Percentiles rank a stretch among this genome's conserved stretches.
Conservation (phyloP, 2,797 vertebrate species). For the Catamblyrhynchus diadema region DNA sequence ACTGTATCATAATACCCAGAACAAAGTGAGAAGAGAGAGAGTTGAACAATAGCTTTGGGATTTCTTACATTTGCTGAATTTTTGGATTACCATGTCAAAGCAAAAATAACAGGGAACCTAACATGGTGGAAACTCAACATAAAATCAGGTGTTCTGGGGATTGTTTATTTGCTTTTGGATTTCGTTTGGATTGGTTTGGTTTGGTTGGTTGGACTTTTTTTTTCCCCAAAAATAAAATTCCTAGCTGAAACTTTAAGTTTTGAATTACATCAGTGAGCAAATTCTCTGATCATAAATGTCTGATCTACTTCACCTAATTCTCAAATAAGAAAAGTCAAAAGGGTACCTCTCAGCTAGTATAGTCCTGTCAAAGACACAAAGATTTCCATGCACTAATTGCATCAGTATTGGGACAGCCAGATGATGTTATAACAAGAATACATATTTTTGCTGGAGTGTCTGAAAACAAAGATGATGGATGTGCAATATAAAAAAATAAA, state of each 20-base stretch:
- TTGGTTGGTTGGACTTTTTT: not conserved
- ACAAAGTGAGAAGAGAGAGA: not conserved
- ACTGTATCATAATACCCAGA: not conserved
- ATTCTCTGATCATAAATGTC: not conserved
- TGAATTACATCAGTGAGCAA: not conserved
- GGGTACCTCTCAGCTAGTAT: not conserved
- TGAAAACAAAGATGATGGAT: not conserved
- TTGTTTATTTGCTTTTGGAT: not conserved
- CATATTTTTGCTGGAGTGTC: not conserved
- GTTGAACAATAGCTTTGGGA: not conserved
- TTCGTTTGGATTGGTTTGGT: not conserved
- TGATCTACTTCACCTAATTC: not conserved
- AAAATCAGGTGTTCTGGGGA: not conserved
- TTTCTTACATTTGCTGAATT: not conserved
- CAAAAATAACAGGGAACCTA: not conserved
- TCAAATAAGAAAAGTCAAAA: not conserved
- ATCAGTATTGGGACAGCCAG: not conserved
- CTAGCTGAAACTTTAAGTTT: not conserved
- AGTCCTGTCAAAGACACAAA: not conserved
- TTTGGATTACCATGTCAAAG: not conserved
- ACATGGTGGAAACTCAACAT: not conserved
- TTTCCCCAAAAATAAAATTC: not conserved
- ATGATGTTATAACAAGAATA: not conserved
- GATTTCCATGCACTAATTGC: not conserved
- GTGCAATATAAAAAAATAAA: slow-evolving; percentile 14